Conservation (phyloP, 2,797 vertebrate genomes). For the Dermochelys coriacea region DNA sequence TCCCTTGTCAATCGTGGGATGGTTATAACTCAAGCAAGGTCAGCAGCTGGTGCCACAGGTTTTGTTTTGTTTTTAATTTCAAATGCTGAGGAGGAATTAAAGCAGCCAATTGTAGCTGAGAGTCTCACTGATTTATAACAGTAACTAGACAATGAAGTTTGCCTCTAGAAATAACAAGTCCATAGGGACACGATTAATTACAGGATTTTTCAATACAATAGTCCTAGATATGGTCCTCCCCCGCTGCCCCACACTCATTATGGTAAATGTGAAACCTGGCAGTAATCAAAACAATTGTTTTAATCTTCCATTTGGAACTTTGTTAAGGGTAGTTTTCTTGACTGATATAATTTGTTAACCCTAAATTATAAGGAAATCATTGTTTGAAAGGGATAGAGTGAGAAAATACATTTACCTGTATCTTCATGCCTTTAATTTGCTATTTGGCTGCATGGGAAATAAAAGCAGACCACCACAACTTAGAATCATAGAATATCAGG, state of each 20-base stretch:
- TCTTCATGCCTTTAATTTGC: background rate
- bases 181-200: slow-evolving; percentile 36
- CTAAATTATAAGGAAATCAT: slow-evolving; percentile 42
- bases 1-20: slow-evolving; percentile 8
- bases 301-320: slow-evolving; percentile 36
- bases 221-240: slow-evolving; percentile 25
- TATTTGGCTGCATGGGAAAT: background rate
- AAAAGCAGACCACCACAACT: background rate
- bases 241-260: background rate
- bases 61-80: background rate
- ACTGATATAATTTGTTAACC: slow-evolving; percentile 47
- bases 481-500: too few species aligned
- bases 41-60: slow-evolving; percentile 35
- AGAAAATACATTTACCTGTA: background rate
- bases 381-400: background rate
- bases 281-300: slow-evolving; percentile 47
- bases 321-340: slow-evolving; percentile 47
- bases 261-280: slow-evolving; percentile 30
- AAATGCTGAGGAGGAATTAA: background rate
- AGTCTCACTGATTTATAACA: slow-evolving; percentile 23
- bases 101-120: slow-evolving; percentile 28
- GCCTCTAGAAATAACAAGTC: slow-evolving; percentile 44
- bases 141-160: slow-evolving; percentile 35
- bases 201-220: slow-evolving; percentile 31
- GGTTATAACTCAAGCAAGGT: slow-evolving; percentile 20